A percentile compares a stretch with the other conserved stretches of the same genome.
Evolutionary conservation across 1,140 invertebrate species (phyloP).

Genomic region (Atta cephalotes): DNA sequence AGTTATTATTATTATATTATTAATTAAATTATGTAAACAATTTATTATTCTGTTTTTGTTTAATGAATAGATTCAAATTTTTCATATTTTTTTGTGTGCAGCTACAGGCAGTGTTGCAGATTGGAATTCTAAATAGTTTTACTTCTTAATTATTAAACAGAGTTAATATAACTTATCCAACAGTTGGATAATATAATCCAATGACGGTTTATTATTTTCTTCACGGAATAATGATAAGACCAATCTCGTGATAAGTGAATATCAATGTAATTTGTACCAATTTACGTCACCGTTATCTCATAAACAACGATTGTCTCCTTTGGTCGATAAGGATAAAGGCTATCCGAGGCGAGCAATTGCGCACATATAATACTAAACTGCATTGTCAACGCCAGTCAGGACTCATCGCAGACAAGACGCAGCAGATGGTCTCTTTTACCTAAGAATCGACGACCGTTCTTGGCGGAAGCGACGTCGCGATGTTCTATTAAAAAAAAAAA

Average conservation of each 20-base stretch:
- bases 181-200: background rate
- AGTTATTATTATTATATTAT: no score
- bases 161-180: background rate
- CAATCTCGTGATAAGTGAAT: background rate
- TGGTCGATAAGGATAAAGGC: background rate
- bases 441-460: conserved; percentile 56
- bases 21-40: no score
- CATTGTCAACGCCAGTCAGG: conserved; percentile 12
- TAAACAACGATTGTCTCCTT: background rate
- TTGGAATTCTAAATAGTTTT: no score
- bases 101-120: no score
- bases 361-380: background rate
- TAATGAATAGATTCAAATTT: no score
- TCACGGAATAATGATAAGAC: background rate
- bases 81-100: no score
- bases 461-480: conserved; percentile 1
- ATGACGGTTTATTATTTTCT: background rate
- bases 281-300: conserved; percentile 1
- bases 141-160: no score
- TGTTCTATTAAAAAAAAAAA: background rate
- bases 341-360: background rate
- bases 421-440: conserved; percentile 52
- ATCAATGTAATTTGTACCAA: background rate
- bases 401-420: conserved; percentile 20
- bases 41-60: no score